These are phyloP conservation scores for Eremobia ochroleuca DNA, from an alignment of 2,888 invertebrate species.

Conservation along the genomic window DNA sequence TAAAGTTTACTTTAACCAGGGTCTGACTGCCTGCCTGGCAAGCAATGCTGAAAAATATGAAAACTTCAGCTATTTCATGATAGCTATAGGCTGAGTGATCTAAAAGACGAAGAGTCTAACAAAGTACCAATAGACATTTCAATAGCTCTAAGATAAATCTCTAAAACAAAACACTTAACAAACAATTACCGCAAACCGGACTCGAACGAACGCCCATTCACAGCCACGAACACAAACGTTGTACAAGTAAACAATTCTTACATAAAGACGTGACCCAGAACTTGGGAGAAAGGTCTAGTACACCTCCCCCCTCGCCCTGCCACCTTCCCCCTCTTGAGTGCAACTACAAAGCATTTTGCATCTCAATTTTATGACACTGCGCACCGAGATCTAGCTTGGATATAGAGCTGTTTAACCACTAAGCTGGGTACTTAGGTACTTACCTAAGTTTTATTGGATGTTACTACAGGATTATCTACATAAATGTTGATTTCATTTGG, in stretches of 20 bases:
- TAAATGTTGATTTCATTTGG: neutral
- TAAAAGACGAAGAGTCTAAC: neutral
- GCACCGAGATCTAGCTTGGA: constrained; percentile 56
- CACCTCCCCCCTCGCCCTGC: constrained; percentile 51
- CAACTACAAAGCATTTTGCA: constrained; percentile 73
- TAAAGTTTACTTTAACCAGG: neutral
- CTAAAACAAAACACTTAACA: constrained; percentile 48
- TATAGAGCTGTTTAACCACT: constrained; percentile 65
- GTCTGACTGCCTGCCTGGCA: no score
- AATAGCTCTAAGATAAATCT: constrained; percentile 29
- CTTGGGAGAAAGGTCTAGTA: constrained; percentile 89
- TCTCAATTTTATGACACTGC: constrained; percentile 78
- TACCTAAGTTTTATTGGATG: neutral
- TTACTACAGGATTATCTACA: neutral
- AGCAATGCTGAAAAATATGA: neutral
- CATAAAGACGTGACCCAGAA: constrained; percentile 88
- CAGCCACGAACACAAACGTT: constrained; percentile 73
- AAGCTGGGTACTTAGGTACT: neutral
- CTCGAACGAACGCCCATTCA: constrained; percentile 58
- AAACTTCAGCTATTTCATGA: neutral
- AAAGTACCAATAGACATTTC: neutral
- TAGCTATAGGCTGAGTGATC: neutral
- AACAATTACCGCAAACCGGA: constrained; percentile 62
- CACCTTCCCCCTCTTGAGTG: constrained; percentile 50
- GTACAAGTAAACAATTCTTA: constrained; percentile 75